Evolutionary conservation across 2,888 invertebrate species (phyloP).

Genomic region (Cerceris ruficornis): DNA sequence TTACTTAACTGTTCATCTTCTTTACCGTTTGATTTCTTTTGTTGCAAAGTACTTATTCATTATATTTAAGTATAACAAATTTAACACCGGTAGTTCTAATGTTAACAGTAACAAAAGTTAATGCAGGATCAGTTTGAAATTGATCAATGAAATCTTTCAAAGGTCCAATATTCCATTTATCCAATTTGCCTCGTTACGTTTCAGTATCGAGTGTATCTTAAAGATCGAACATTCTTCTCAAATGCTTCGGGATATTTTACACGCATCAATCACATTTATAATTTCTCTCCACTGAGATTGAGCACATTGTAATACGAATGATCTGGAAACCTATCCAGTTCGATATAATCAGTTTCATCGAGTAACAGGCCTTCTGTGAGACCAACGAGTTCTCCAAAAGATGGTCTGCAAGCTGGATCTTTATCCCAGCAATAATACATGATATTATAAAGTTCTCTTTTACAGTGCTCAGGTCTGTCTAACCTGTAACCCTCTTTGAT

Average conservation of each 20-base stretch:
- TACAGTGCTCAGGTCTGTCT: slow-evolving; percentile 96
- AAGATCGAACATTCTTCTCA: neutral
- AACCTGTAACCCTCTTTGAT: slow-evolving; percentile 92
- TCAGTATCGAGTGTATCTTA: neutral
- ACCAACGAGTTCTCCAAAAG: slow-evolving; percentile 91
- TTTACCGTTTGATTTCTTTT: too few relatives aligned
- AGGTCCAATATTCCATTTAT: neutral
- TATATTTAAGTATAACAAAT: too few relatives aligned
- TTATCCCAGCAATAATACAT: slow-evolving; percentile 98
- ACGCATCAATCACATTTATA: slow-evolving; percentile 79
- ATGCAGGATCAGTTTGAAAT: neutral
- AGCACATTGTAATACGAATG: slow-evolving; percentile 95
- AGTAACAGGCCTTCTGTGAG: slow-evolving; percentile 92
- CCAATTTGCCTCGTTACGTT: neutral
- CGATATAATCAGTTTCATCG: slow-evolving; percentile 96
- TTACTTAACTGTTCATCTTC: too few relatives aligned
- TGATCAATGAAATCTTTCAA: neutral
- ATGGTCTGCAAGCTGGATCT: slow-evolving; percentile 91
- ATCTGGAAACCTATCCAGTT: slow-evolving; percentile 95
- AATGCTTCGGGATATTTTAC: neutral
- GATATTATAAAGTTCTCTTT: slow-evolving; percentile 94
- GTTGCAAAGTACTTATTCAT: too few relatives aligned
- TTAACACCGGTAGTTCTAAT: too few relatives aligned
- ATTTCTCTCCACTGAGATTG: slow-evolving; percentile 92
- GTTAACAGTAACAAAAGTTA: neutral